phyloP scores from a whole-genome alignment of 2,113 vertebrate species.

The Anseranas semipalmata region DNA sequence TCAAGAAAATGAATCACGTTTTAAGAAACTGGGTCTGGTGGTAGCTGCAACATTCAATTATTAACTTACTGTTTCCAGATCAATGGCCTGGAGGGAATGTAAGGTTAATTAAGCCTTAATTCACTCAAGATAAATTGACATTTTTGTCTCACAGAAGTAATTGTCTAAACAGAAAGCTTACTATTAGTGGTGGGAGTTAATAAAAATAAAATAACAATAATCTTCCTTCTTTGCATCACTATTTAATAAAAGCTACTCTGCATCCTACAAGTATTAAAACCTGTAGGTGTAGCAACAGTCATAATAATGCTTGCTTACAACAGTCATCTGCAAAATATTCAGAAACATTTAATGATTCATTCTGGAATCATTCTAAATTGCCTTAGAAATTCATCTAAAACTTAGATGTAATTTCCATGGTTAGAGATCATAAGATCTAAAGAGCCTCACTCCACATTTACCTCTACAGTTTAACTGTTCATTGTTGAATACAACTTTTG shows the following conservation, averaged over 20 bases:
- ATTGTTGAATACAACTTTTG: not conserved
- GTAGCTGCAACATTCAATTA: slow-evolving; percentile 55
- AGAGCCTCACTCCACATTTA: not conserved
- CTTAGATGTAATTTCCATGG: not conserved
- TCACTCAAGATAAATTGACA: slow-evolving; percentile 65
- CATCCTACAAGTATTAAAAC: not conserved
- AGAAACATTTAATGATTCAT: not conserved
- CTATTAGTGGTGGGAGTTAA: slow-evolving; percentile 24
- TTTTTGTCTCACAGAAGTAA: slow-evolving; percentile 54
- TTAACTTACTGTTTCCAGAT: slow-evolving; percentile 58
- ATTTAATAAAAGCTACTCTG: not conserved
- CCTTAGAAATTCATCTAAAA: not conserved
- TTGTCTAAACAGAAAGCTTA: slow-evolving; percentile 51
- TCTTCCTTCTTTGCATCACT: not conserved
- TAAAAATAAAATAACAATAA: not conserved
- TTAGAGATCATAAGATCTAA: not conserved
- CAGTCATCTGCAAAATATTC: not conserved
- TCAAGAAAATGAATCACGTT: not conserved
- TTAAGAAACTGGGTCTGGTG: slow-evolving; percentile 18
- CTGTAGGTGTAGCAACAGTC: not conserved
- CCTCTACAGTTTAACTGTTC: not conserved
- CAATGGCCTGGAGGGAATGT: slow-evolving; percentile 46
- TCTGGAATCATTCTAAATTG: not conserved
- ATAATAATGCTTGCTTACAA: not conserved
- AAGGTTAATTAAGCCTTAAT: slow-evolving; percentile 74